Evolutionary conservation across 2,888 invertebrate species (phyloP).

Genomic region (Bellardia bayeri): DNA sequence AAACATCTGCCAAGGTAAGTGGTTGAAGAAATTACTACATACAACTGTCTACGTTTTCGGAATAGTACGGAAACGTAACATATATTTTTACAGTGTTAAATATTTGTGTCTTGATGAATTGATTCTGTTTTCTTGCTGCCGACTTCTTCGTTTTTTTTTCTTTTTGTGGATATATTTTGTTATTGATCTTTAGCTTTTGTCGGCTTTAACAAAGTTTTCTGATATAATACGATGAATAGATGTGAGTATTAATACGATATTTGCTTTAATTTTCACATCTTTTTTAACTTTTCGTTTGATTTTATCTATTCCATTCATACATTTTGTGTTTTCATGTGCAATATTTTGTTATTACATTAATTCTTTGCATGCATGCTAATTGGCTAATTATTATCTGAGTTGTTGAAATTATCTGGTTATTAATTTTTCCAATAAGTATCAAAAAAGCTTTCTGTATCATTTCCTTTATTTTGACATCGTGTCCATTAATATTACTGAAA

Average conservation of each 20-base stretch:
- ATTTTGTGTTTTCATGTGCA: too few relatives aligned
- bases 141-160: neutral
- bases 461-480: too few relatives aligned
- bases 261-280: constrained; percentile 10
- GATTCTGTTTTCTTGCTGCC: neutral
- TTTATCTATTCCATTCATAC: too few relatives aligned
- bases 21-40: neutral
- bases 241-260: constrained; percentile 63
- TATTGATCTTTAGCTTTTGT: constrained; percentile 58
- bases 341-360: too few relatives aligned
- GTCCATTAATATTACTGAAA: too few relatives aligned
- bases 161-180: constrained; percentile 1
- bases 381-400: too few relatives aligned
- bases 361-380: too few relatives aligned
- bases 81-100: neutral
- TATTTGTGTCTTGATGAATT: neutral
- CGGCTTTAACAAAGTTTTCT: constrained; percentile 70
- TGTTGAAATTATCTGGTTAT: too few relatives aligned
- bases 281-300: neutral
- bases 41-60: too few relatives aligned
- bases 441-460: too few relatives aligned
- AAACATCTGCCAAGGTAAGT: constrained; percentile 64
- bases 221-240: constrained; percentile 71
- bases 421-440: too few relatives aligned
- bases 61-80: too few relatives aligned